Evolutionary conservation across 2,888 invertebrate genomes (phyloP), one percentile per base, ranked within the genome.

Genomic region (Merodon equestris): DNA sequence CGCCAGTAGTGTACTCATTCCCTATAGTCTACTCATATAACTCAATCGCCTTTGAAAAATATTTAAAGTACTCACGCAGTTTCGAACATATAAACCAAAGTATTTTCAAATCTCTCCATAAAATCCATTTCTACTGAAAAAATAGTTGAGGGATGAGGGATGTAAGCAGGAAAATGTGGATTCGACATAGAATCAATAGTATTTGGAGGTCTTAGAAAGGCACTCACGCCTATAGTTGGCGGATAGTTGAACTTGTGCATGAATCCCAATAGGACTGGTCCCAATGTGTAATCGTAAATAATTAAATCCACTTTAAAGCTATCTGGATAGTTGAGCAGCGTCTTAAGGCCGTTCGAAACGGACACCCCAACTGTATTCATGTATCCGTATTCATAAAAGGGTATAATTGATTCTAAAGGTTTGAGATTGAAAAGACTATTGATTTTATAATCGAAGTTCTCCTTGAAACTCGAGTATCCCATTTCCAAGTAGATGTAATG

Each of bases 281-380:
- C 86, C 50, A 84, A 34, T 1, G 85, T 85, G 27, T 84, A 86
- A 66, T 88, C 88, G 60, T 86, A 83, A 2, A 88, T 67, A 10
- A 87, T 84, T 42, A 87, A 53, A 82, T 88, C 87, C 68, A 87
- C 86, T 44, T 83, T 77, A 36, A 86, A 87, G 38, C 84, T 72
- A 48, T 82, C 63, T 1, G 86, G 86, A 77, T 86, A 86, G 18
- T 82, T 74, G 13, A 85, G 66, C 1, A 87, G 67, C 9, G 71
- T 79, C 56, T 82, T 70, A 0, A 85, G n/a, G 0, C 84, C 85
- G 36, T 84, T 74, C 0, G 85, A 85, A 1, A 38, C 36, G 0
- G 82, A 57, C 12, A 83, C 81, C 7, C 72, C 81, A n/a, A 71
- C 18, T 1, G 72, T 82, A 4, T 79, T 81, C 38, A 71, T 67